Conservation (phyloP, 2,797 vertebrate species). For the Rousettus madagascariensis region DNA sequence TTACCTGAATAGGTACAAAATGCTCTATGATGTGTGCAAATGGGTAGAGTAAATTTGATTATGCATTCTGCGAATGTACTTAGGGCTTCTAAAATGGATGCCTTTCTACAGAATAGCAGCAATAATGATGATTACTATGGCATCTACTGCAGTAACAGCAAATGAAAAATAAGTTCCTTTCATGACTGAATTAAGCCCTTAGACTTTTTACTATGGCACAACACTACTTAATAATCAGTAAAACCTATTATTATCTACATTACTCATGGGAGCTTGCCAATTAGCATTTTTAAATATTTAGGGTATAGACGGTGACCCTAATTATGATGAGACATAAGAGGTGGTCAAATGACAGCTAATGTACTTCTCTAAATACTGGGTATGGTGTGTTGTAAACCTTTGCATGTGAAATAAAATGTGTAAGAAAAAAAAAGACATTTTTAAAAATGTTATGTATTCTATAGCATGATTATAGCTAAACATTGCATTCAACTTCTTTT, state of each 20-base stretch:
- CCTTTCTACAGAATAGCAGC: slow-evolving; percentile 49
- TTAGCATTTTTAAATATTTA: slow-evolving; percentile 69
- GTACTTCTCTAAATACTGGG: not conserved
- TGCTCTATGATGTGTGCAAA: slow-evolving; percentile 42
- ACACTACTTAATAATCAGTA: slow-evolving; percentile 53
- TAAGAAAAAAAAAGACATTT: not conserved
- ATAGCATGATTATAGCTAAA: not conserved
- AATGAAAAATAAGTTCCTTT: slow-evolving; percentile 66
- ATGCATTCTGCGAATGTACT: slow-evolving; percentile 63
- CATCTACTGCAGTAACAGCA: slow-evolving; percentile 34
- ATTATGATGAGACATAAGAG: slow-evolving; percentile 8
- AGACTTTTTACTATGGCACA: slow-evolving; percentile 43
- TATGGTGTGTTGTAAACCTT: not conserved
- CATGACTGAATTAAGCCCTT: slow-evolving; percentile 42
- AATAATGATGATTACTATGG: slow-evolving; percentile 60
- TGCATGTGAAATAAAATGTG: slow-evolving; percentile 7
- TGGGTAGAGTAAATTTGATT: slow-evolving; percentile 59
- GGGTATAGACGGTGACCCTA: slow-evolving; percentile 47
- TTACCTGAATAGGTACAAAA: slow-evolving; percentile 63
- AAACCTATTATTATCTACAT: slow-evolving; percentile 55
- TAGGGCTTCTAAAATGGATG: slow-evolving; percentile 56
- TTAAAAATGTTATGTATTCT: not conserved
- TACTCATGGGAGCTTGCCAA: slow-evolving; percentile 18
- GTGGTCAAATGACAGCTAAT: slow-evolving; percentile 24
- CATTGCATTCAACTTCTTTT: slow-evolving; percentile 29